These are phyloP conservation scores for Procavia capensis DNA, from an alignment of 2,113 vertebrate species.

Conservation along the genomic window DNA sequence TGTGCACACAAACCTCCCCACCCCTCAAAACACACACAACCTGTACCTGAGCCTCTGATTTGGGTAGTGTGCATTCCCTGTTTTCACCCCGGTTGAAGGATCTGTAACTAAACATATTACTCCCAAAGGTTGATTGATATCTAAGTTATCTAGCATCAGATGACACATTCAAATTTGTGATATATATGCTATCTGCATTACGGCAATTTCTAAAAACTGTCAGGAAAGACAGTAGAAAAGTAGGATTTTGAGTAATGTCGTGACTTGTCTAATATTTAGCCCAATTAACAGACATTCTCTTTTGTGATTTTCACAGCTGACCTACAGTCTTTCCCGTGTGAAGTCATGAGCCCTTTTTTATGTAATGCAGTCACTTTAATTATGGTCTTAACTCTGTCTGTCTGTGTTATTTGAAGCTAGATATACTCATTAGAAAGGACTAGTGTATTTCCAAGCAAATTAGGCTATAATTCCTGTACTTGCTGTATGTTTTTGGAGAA, in stretches of 20 bases:
- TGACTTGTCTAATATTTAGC: conserved; percentile 52
- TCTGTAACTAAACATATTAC: background rate
- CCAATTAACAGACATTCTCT: conserved; percentile 57
- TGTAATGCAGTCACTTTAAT: conserved; percentile 75
- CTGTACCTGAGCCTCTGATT: background rate
- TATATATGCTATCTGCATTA: background rate
- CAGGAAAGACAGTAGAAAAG: conserved; percentile 19
- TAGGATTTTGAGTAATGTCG: conserved; percentile 24
- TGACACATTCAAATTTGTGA: background rate
- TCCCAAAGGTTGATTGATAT: background rate
- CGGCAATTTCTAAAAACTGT: background rate
- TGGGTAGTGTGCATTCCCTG: background rate
- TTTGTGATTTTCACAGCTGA: conserved; percentile 55
- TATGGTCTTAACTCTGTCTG: conserved; percentile 64
- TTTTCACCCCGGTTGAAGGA: background rate
- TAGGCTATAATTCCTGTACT: conserved; percentile 80
- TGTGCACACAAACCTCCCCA: background rate
- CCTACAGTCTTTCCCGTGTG: background rate
- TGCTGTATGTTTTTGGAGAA: conserved; percentile 83
- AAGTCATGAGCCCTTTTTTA: background rate
- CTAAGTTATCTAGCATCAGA: background rate
- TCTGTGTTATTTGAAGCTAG: conserved; percentile 73
- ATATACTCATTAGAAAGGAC: conserved; percentile 74
- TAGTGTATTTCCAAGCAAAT: conserved; percentile 77
- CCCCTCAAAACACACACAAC: too few species aligned